phyloP scores from a whole-genome alignment of 1,140 invertebrate species.

The Cydia pomonella region DNA sequence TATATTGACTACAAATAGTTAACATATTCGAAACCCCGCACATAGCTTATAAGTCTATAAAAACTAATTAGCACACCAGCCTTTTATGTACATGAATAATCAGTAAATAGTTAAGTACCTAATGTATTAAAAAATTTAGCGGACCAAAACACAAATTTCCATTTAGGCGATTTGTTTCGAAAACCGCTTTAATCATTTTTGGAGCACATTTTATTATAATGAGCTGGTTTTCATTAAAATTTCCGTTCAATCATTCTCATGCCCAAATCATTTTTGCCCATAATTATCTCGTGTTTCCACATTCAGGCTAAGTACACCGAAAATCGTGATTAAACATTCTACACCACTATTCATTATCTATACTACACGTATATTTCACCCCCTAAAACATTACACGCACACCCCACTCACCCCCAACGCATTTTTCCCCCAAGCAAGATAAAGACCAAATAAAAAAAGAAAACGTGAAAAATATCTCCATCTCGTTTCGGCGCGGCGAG shows the following conservation, averaged over 20 bases:
- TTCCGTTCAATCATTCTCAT: constrained; percentile 58
- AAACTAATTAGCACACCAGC: background rate
- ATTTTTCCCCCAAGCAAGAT: constrained; percentile 74
- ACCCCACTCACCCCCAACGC: constrained; percentile 58
- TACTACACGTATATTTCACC: constrained; percentile 52
- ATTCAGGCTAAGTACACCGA: constrained; percentile 70
- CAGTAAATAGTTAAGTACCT: background rate
- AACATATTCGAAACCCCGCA: background rate
- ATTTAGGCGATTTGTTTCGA: constrained; percentile 23
- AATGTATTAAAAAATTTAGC: constrained; percentile 24
- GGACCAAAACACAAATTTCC: background rate
- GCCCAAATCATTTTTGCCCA: constrained; percentile 68
- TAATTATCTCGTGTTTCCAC: constrained; percentile 73
- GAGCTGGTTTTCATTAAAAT: constrained; percentile 54
- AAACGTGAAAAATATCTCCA: constrained; percentile 75
- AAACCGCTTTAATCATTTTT: constrained; percentile 22
- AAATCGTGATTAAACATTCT: constrained; percentile 79
- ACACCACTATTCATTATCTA: constrained; percentile 77
- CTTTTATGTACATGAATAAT: background rate
- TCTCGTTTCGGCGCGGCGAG: constrained; percentile 53
- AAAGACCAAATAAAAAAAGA: constrained; percentile 81
- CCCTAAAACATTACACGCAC: constrained; percentile 76
- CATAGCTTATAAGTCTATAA: background rate
- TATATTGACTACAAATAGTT: too few relatives aligned
- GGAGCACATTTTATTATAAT: constrained; percentile 27